Percentiles rank a stretch among this genome's conserved stretches.
Evolutionary conservation across 1,140 invertebrate genomes (phyloP).

Genomic region (Chlorops oryzae): DNA sequence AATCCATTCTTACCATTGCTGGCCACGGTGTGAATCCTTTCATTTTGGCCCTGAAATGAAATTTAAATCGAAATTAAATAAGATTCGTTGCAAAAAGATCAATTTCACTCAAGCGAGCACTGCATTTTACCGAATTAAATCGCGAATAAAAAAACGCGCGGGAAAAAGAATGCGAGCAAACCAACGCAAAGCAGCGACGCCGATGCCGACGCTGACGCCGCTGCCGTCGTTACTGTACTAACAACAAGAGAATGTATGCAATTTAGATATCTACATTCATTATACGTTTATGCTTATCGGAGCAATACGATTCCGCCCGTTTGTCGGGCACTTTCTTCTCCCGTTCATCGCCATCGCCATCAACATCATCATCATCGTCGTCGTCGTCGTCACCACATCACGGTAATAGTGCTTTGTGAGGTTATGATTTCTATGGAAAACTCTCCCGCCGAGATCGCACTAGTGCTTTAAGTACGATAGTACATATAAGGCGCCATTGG

Average conservation of each 20-base stretch:
- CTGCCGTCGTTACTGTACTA: background rate
- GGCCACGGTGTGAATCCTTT: conserved; percentile 92
- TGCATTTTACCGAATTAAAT: conserved; percentile 8
- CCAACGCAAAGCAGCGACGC: conserved; percentile 36
- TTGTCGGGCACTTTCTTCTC: background rate
- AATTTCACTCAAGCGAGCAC: background rate
- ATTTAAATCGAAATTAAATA: conserved; percentile 32
- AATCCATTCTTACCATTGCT: conserved; percentile 67
- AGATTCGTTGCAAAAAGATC: background rate
- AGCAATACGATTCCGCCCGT: background rate
- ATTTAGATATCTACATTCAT: background rate
- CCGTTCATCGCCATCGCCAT: background rate
- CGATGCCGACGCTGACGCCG: conserved; percentile 15
- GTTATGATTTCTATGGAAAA: too few species aligned
- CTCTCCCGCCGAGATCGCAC: too few species aligned
- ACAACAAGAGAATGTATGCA: background rate
- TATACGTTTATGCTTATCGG: background rate
- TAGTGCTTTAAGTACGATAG: too few species aligned
- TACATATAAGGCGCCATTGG: too few species aligned
- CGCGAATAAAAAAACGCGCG: conserved; percentile 27
- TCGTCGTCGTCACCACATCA: too few species aligned
- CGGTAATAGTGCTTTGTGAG: too few species aligned
- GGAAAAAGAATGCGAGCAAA: too few species aligned
- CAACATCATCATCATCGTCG: background rate
- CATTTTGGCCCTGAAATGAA: conserved; percentile 87